Base-by-base conservation (phyloP, 2,888 invertebrate species). In the Dusona sp. region DNA sequence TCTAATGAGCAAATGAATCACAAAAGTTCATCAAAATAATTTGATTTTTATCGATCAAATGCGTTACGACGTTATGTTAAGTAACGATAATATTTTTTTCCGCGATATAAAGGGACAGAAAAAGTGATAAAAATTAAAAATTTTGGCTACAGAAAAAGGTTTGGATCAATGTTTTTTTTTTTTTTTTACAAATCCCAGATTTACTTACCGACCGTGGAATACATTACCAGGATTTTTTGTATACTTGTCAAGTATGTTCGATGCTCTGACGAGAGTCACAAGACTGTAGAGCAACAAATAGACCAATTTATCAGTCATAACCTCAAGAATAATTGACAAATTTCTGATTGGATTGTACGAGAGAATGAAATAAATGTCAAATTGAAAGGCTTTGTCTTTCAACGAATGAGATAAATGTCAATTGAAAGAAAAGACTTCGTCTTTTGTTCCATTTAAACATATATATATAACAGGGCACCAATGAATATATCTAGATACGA, bases 181-280 rank as follows among this genome's bases (percentile, higher is more conserved):
- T 73, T 9, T 57, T 29, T 33, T 61, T n/a, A 25, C 2, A 29
- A 36, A 83, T 70, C n/a, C 64, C 51, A 38, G 51, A n/a, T 48
- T 11, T 42, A 86, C 88, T 93, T 85, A 91, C 93, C 92, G 91
- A 90, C 93, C 93, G 84, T 93, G 92, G 85, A 90, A 90, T 78
- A 90, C 85, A 81, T 87, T 88, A 82, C 86, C 89, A 19, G 90
- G 78, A 54, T 61, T 83, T 25, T 80, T 80, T 42, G 65, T 68
- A 42, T 90, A 89, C 78, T 89, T 89, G 38, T 91, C 89, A 36
- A 90, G 88, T 68, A 89, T 72, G 74, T 68, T 87, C 67, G 72
- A 68, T 29, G 68, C 86, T 57, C 83, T 61, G 22, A 82, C 85
- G 68, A 72, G 65, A 77, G 51, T 83, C 57, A 85, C 65, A 70